Evolutionary conservation across 2,797 vertebrate genomes (phyloP), one percentile per base, ranked within the genome.

Genomic region (Myotis pilosus): DNA sequence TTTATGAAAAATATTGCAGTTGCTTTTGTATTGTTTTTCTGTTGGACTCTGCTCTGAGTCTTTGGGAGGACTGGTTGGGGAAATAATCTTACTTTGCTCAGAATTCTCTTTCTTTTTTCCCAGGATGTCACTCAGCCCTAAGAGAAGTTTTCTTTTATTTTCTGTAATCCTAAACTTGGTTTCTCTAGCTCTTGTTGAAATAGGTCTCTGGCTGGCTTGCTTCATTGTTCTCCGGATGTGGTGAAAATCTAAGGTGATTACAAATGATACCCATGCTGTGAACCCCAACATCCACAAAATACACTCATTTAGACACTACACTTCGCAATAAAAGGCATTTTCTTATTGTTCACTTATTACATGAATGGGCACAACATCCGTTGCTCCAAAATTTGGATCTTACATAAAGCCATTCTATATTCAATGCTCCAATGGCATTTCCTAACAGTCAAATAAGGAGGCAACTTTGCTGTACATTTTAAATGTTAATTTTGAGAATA

Each of bases 401-500:
- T 62, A 6, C 11, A 25, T 22, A 41, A 95, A 94, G 87, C 64
- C 47, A 89, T 69, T 78, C 38, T 75, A 68, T 89, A 71, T 71
- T 57, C 72, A 93, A 75, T 47, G 30, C 44, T 69, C 68, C 0
- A 53, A 96, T 47, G 6, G 30, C 74, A 75, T 80, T 74, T 92
- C 69, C 69, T 81, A 94, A n/a, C 6, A 79, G 47, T 94, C 87
- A 96, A 91, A 94, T 95, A 83, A 44, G 64, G 33, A 93, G 88
- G 38, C 89, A 44, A 94, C 49, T 44, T 88, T 49, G 49, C 44
- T 85, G 15, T 2, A 80, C 41, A 80, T 93, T 94, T 94, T 83
- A 95, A 87, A 72, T 93, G 85, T 95, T 87, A 92, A 94, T 91
- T 94, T 95, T 84, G 80, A 93, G 83, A 96, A 96, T 64, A 93